These are phyloP conservation scores for Phoebastria nigripes DNA, from an alignment of 2,797 vertebrate species.

Conservation along the genomic window DNA sequence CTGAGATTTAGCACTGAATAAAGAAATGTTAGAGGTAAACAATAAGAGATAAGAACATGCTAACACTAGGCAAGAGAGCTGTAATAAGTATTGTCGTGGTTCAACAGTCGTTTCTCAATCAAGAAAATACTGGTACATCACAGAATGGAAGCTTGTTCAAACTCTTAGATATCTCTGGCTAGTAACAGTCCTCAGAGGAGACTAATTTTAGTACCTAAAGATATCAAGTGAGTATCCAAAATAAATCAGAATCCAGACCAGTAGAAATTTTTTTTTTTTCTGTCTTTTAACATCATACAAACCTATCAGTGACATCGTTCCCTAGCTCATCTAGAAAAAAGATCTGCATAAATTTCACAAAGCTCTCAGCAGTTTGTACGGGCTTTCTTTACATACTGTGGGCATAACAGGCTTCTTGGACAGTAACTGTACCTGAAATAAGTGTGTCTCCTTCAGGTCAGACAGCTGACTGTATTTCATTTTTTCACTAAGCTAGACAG, in stretches of 20 bases:
- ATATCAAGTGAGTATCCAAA: not conserved
- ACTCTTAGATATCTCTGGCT: not conserved
- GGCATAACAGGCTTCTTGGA: not conserved
- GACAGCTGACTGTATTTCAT: slow-evolving; percentile 2
- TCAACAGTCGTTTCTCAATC: not conserved
- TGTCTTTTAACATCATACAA: not conserved
- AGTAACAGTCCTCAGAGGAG: not conserved
- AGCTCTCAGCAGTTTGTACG: not conserved
- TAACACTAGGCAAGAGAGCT: not conserved
- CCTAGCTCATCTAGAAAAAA: not conserved
- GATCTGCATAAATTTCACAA: not conserved
- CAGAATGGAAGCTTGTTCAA: not conserved
- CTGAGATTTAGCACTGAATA: not conserved
- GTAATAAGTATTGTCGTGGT: not conserved
- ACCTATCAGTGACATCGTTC: not conserved
- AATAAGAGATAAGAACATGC: not conserved
- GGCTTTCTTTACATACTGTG: not conserved
- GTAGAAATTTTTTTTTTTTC: not conserved
- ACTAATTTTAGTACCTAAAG: not conserved
- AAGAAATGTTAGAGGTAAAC: not conserved
- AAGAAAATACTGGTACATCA: not conserved
- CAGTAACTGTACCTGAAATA: not conserved
- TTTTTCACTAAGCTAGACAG: not conserved
- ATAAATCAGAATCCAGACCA: not conserved
- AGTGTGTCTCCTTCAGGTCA: not conserved